Conservation (phyloP, 2,797 vertebrate species). For the Thalassophryne amazonica region DNA sequence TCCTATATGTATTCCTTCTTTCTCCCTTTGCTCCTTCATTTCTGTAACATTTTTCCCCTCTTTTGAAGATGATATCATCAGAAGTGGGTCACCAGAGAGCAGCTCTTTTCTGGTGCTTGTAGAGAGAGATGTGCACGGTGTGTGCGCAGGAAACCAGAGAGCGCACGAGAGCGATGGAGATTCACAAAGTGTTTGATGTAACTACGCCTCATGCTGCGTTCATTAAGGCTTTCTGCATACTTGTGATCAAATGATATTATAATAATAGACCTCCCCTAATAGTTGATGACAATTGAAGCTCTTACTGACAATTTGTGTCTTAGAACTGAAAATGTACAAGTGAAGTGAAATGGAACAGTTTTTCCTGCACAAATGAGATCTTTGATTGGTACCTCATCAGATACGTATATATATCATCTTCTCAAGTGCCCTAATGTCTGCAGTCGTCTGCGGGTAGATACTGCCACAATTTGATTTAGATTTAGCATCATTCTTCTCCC, state of each 20-base stretch:
- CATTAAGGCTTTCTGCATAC: constrained; percentile 50
- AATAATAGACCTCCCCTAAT: constrained; percentile 52
- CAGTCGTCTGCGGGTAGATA: too few species aligned
- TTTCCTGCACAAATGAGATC: constrained; percentile 25
- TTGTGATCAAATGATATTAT: constrained; percentile 60
- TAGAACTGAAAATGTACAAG: constrained; percentile 42
- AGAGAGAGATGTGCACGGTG: constrained; percentile 1
- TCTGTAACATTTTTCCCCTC: constrained; percentile 17
- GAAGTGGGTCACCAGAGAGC: constrained; percentile 68
- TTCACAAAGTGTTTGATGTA: constrained; percentile 62
- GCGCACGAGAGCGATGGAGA: constrained; percentile 4
- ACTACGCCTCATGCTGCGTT: constrained; percentile 35
- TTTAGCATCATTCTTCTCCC: not conserved
- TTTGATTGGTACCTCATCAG: constrained; percentile 34
- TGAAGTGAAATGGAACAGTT: constrained; percentile 29
- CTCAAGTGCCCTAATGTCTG: not conserved
- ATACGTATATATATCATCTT: constrained; percentile 8
- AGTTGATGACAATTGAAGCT: constrained; percentile 59
- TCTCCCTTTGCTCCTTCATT: constrained; percentile 8
- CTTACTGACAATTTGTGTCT: constrained; percentile 50
- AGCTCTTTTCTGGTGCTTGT: constrained; percentile 64
- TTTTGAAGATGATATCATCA: constrained; percentile 61
- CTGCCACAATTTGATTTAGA: too few species aligned
- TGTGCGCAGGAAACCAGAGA: not conserved
- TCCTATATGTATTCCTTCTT: constrained; percentile 46